phyloP scores from a whole-genome alignment of 2,113 vertebrate species.

The Nesoenas mayeri region DNA sequence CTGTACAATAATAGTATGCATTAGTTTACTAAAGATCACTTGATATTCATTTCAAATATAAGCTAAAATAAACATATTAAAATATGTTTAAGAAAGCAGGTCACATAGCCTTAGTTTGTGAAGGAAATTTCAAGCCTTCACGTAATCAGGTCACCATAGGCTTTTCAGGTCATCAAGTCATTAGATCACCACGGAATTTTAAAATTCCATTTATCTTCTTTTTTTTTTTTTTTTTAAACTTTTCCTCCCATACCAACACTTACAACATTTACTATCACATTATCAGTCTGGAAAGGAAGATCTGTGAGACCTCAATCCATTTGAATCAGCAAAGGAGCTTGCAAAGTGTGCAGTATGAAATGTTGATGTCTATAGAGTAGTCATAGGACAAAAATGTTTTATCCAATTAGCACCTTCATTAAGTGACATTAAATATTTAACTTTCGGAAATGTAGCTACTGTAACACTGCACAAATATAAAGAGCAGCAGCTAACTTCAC shows the following conservation, averaged over 20 bases:
- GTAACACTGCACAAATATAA: background rate
- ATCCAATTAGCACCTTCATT: background rate
- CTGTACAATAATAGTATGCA: background rate
- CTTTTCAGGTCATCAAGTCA: background rate
- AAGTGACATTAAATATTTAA: background rate
- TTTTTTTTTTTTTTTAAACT: background rate
- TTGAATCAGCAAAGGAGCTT: background rate
- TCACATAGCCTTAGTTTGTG: background rate
- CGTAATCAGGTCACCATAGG: background rate
- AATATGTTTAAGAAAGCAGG: background rate
- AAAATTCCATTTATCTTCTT: background rate
- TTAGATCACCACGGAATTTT: background rate
- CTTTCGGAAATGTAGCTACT: background rate
- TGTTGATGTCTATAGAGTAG: background rate
- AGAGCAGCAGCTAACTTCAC: background rate
- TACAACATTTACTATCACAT: background rate
- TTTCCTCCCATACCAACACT: background rate
- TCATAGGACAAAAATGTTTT: background rate
- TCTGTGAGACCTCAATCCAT: background rate
- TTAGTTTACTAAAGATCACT: background rate
- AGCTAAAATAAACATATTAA: background rate
- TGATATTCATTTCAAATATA: background rate
- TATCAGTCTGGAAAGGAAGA: background rate
- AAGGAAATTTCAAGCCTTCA: background rate
- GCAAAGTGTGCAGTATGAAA: background rate